A percentile compares a stretch with the other conserved stretches of the same genome.
Conservation (phyloP, 1,140 invertebrate genomes). For the Drosophila albomicans region DNA sequence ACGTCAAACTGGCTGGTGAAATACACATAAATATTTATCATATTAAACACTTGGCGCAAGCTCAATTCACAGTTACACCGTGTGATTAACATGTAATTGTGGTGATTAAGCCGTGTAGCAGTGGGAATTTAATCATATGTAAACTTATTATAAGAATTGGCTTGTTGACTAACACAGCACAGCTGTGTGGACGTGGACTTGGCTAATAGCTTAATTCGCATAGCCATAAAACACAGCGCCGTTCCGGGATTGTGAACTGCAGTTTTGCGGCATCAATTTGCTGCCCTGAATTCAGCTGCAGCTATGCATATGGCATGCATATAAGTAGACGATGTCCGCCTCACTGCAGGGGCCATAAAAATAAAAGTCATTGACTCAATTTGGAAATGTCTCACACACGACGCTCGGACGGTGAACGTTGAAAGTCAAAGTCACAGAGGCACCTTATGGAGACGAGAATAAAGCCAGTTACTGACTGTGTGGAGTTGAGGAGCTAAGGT, state of each 20-base stretch:
- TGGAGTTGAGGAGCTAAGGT: not conserved
- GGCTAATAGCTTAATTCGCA: constrained; percentile 78
- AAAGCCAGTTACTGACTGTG: constrained; percentile 29
- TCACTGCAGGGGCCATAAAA: constrained; percentile 59
- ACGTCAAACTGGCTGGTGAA: no score
- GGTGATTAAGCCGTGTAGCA: no score
- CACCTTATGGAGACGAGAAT: not conserved
- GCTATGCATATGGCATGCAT: constrained; percentile 17
- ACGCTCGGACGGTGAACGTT: constrained; percentile 29
- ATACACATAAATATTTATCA: no score
- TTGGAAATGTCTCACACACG: constrained; percentile 82
- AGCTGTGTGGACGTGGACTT: constrained; percentile 1
- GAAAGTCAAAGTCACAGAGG: constrained; percentile 1
- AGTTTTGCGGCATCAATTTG: constrained; percentile 34
- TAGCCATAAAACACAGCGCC: constrained; percentile 58
- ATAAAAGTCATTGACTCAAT: constrained; percentile 83
- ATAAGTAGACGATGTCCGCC: constrained; percentile 9
- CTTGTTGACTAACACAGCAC: no score
- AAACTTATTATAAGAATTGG: no score
- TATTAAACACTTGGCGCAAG: no score
- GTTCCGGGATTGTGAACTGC: constrained; percentile 1
- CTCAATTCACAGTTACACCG: no score
- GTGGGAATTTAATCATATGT: no score
- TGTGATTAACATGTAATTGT: no score
- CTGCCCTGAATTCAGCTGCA: constrained; percentile 28